A percentile compares a stretch with the other conserved stretches of the same genome.
These are phyloP conservation scores for Nemotelus pantherinus DNA, from an alignment of 2,888 invertebrate species.

Conservation along the genomic window DNA sequence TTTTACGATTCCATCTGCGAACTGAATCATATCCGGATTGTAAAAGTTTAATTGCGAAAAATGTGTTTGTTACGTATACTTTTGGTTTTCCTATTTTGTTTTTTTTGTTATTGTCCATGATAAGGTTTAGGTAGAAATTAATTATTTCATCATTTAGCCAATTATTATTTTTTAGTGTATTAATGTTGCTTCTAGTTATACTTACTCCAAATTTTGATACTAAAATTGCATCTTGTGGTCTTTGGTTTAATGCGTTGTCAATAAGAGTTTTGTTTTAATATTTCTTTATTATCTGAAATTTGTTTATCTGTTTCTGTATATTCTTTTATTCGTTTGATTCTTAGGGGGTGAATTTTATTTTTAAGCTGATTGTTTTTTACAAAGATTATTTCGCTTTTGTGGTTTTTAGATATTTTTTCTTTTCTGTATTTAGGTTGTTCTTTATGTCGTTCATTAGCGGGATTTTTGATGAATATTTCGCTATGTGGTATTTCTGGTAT, in stretches of 20 bases:
- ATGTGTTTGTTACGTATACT: not conserved
- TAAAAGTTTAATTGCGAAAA: not conserved
- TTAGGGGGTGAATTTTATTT: not conserved
- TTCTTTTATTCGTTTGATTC: not conserved
- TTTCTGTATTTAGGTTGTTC: not conserved
- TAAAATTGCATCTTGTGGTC: not conserved
- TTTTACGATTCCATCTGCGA: not conserved
- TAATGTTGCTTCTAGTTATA: not conserved
- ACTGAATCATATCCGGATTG: not conserved
- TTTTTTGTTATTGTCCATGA: not conserved
- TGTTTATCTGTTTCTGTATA: not conserved
- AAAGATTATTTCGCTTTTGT: not conserved
- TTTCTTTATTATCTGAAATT: not conserved
- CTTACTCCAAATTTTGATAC: not conserved
- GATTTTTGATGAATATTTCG: not conserved
- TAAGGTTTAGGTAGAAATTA: not conserved
- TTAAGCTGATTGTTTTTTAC: not conserved
- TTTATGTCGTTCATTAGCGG: not conserved
- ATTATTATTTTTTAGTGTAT: not conserved
- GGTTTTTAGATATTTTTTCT: not conserved
- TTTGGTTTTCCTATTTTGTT: not conserved
- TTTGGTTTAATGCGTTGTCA: not conserved
- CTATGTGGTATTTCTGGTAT: not conserved
- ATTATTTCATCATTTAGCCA: not conserved
- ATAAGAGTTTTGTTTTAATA: not conserved